Evolutionary conservation across 2,888 invertebrate genomes (phyloP), one percentile per base, ranked within the genome.

Genomic region (Lymantria monacha): DNA sequence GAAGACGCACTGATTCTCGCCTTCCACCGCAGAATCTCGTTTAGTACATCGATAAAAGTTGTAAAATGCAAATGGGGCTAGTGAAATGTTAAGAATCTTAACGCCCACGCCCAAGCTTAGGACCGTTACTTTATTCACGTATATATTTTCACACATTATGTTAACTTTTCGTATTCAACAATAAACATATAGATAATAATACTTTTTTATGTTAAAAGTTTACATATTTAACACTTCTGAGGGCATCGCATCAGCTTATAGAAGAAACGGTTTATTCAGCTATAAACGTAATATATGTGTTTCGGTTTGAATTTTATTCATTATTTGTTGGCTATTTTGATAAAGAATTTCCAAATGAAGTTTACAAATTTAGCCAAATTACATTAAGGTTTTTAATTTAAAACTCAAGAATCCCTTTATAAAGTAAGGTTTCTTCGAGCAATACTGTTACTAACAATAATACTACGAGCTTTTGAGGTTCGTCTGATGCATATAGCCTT

Each of bases 51-150:
- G 85, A 86, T 87, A 87, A 84, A 89, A 86, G 85, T 85, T 87
- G 88, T 89, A 84, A 89, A 87, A 90, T 90, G 89, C 83, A 87
- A 89, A 90, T 89, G 75, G 79, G 69, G 62, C 76, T 81, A 85
- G 83, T 85, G 83, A 86, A 86, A 86, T 86, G 85, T 81, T 83
- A 83, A 83, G 83, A 88, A 86, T 85, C 79, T 79, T 73, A n/a
- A 80, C 83, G 76, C 88, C 89, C 81, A 87, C 87, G 68, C 75
- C 69, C 55, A 63, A 59, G 58, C 64, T 68, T 64, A 63, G 74
- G 62, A 76, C 87, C 85, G 87, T 87, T 87, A 87, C 62, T 76
- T 79, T 80, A 78, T 80, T 79, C 74, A 77, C 77, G 73, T 74
- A 76, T 67, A 78, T 73, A 74, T 76, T 76, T 79, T 78, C 72